phyloP scores from a whole-genome alignment of 2,888 invertebrate genomes.

The Plusia festucae region DNA sequence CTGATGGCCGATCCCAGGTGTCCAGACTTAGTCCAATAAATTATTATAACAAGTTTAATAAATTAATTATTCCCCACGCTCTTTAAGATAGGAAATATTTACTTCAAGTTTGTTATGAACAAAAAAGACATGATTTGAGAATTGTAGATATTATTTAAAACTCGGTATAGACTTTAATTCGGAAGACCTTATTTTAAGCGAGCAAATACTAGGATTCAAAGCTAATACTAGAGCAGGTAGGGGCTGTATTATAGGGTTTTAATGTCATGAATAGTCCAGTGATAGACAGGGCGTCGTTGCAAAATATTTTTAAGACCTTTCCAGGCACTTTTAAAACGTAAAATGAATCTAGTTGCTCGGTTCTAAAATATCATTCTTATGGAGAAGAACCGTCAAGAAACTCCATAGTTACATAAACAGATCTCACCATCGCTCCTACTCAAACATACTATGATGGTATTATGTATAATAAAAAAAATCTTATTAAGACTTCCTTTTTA shows the following conservation, averaged over 20 bases:
- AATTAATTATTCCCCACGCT: constrained; percentile 35
- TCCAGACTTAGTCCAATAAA: constrained; percentile 37
- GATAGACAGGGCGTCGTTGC: no score
- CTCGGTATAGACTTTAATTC: no score
- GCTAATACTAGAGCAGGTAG: no score
- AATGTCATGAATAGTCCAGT: no score
- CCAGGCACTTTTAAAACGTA: no score
- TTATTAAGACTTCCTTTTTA: not conserved
- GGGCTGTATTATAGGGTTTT: no score
- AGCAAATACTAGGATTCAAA: no score
- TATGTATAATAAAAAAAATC: not conserved
- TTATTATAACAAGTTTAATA: constrained; percentile 43
- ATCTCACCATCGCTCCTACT: not conserved
- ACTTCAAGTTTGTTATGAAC: not conserved
- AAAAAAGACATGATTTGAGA: not conserved
- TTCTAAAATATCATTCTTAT: not conserved
- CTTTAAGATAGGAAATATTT: constrained; percentile 6
- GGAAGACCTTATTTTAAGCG: no score
- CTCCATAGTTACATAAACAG: not conserved
- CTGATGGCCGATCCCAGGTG: constrained; percentile 49
- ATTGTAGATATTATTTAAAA: no score
- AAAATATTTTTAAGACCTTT: no score
- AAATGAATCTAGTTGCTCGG: no score
- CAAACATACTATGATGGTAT: not conserved
- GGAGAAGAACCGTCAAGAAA: no score